phyloP scores from a whole-genome alignment of 2,797 vertebrate genomes.

The Mycteria americana region DNA sequence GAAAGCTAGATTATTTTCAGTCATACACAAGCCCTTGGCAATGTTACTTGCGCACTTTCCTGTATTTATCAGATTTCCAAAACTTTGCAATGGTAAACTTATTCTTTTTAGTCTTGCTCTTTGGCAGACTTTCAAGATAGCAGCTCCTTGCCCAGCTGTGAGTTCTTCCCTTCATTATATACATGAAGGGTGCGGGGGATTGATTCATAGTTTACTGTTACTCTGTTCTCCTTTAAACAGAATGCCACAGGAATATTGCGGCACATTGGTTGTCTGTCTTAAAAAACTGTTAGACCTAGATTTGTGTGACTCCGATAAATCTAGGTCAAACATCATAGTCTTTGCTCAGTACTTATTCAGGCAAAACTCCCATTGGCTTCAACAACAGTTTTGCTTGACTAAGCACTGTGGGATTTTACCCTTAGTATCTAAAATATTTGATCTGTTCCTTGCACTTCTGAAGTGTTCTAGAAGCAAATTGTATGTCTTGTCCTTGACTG shows the following conservation, averaged over 20 bases:
- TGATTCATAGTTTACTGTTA: not conserved
- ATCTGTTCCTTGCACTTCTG: not conserved
- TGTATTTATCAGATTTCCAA: not conserved
- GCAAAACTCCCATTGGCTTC: slow-evolving; percentile 4
- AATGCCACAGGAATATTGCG: not conserved
- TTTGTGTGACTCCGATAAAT: slow-evolving; percentile 6
- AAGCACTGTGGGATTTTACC: slow-evolving; percentile 39
- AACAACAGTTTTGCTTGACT: slow-evolving; percentile 12
- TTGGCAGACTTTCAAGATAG: not conserved
- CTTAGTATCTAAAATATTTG: slow-evolving; percentile 39
- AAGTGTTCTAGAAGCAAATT: slow-evolving; percentile 10
- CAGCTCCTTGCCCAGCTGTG: not conserved
- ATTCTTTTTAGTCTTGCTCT: not conserved
- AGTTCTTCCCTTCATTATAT: not conserved
- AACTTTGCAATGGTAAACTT: not conserved
- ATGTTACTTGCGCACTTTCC: rapidly evolving
- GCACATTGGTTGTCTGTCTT: not conserved
- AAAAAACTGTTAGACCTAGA: not conserved
- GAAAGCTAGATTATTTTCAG: not conserved
- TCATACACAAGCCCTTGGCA: not conserved
- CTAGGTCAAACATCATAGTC: slow-evolving; percentile 11
- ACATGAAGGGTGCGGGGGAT: rapidly evolving
- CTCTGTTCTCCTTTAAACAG: not conserved
- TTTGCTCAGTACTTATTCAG: not conserved
- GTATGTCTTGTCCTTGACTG: slow-evolving; percentile 45